Evolutionary conservation across 1,140 invertebrate species (phyloP), one percentile per base, ranked within the genome.

Genomic region (Phocides pigmalion): DNA sequence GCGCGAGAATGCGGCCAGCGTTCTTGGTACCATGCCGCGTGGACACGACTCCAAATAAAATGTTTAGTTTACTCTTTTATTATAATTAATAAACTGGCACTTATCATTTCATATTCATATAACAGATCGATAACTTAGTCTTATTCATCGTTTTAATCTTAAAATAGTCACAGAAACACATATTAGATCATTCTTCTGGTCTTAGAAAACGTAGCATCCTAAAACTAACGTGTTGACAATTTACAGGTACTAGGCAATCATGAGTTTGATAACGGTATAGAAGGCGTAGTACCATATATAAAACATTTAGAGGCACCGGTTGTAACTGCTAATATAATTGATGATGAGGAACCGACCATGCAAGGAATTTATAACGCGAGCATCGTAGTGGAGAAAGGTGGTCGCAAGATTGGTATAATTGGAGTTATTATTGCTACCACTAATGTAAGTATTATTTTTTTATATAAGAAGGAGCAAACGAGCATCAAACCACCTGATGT

Each of bases 181-280:
- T n/a, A n/a, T n/a, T n/a, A n/a, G n/a, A n/a, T n/a, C n/a, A n/a
- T n/a, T n/a, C n/a, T n/a, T n/a, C n/a, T n/a, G n/a, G n/a, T n/a
- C n/a, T n/a, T n/a, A n/a, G n/a, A n/a, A n/a, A n/a, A n/a, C n/a
- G 20, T 22, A 22, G 20, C 2, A 22, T 22, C 5, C 2, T 32
- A 8, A 4, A 8, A 4, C 14, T 15, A 44, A 9, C 5, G 2
- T 44, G 1, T 58, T 42, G 12, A 19, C 17, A 12, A 39, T 82
- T 62, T 84, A 50, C 70, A 97, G 96, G 95, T 95, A 0, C 79
- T 98, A 35, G 97, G 97, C 8, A 98, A 98, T 80, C 97, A 98
- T 79, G 97, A 98, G 78, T 98, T 98, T 80, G 97, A 98, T 76
- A 93, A 97, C 75, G 94, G 94, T 0, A 92, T 97, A 0, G 93